phyloP scores from a whole-genome alignment of 2,113 vertebrate species.

The Ursus arctos region DNA sequence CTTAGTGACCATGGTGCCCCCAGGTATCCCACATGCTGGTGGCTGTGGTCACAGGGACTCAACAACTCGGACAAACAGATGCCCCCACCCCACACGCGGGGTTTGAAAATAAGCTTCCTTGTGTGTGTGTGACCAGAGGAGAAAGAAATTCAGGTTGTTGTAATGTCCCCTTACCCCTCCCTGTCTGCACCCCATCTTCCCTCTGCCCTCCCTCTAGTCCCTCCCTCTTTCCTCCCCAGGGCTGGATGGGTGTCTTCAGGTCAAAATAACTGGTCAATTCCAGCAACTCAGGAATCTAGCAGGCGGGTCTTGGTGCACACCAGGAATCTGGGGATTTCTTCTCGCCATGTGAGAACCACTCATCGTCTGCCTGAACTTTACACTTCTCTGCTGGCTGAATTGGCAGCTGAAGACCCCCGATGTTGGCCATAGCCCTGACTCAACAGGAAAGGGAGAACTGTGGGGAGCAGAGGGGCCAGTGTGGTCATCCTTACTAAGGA shows the following conservation, averaged over 20 bases:
- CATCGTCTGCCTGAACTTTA: neutral
- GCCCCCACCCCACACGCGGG: accelerated
- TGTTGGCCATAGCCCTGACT: neutral
- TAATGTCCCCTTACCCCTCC: accelerated
- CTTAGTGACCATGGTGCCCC: neutral
- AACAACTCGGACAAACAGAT: neutral
- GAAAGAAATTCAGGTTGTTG: neutral
- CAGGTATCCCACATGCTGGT: neutral
- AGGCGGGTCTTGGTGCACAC: neutral
- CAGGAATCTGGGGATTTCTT: neutral
- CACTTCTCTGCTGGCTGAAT: neutral
- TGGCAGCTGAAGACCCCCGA: neutral
- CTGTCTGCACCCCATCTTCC: no score
- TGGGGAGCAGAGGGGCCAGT: neutral
- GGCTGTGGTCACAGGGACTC: neutral
- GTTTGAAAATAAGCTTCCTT: neutral
- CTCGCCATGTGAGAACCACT: neutral
- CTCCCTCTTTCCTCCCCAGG: neutral
- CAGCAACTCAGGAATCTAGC: neutral
- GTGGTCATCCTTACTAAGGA: neutral
- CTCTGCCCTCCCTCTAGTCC: neutral
- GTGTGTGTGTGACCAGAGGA: neutral
- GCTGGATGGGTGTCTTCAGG: neutral
- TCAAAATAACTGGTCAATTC: neutral
- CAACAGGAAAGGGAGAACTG: neutral